A percentile compares a stretch with the other conserved stretches of the same genome.
phyloP scores from a whole-genome alignment of 2,113 vertebrate genomes.

The Osmerus eperlanus region DNA sequence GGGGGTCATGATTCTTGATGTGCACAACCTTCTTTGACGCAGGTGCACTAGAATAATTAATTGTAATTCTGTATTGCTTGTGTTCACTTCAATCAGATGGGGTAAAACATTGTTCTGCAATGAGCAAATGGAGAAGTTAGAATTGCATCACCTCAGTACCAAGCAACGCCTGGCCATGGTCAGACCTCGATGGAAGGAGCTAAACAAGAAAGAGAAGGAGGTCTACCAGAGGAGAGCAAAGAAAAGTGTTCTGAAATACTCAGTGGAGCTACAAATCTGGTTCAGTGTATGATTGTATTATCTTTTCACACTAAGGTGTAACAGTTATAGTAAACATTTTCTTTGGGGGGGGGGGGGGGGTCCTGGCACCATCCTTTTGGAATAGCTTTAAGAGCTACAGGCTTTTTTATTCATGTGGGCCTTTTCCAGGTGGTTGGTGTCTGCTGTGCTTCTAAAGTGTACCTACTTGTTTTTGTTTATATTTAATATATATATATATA shows the following conservation, averaged over 20 bases:
- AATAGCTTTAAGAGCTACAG: not conserved
- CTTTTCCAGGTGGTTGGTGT: too few relatives aligned
- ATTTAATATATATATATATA: not conserved
- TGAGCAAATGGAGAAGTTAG: conserved; percentile 12
- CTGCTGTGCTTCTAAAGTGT: too few relatives aligned
- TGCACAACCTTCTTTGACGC: too few relatives aligned
- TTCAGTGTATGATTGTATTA: conserved; percentile 36
- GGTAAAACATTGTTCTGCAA: not conserved
- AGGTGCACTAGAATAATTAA: too few relatives aligned
- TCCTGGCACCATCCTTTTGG: not conserved
- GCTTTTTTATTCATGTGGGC: too few relatives aligned
- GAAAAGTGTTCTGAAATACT: not conserved
- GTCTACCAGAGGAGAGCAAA: not conserved
- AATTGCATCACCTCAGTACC: not conserved
- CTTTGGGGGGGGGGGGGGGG: too few relatives aligned
- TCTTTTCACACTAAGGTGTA: too few relatives aligned
- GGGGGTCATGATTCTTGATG: too few relatives aligned
- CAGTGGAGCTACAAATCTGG: conserved; percentile 31
- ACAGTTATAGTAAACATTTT: too few relatives aligned
- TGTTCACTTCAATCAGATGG: conserved; percentile 18
- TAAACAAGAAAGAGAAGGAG: conserved; percentile 14
- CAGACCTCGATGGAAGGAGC: not conserved
- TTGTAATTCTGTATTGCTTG: not conserved
- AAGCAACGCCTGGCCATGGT: not conserved
- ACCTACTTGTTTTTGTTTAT: not conserved